Percentiles rank a stretch among this genome's conserved stretches.
These are phyloP conservation scores for Drosophila yakuba DNA, from an alignment of 1,140 invertebrate species.

Conservation along the genomic window DNA sequence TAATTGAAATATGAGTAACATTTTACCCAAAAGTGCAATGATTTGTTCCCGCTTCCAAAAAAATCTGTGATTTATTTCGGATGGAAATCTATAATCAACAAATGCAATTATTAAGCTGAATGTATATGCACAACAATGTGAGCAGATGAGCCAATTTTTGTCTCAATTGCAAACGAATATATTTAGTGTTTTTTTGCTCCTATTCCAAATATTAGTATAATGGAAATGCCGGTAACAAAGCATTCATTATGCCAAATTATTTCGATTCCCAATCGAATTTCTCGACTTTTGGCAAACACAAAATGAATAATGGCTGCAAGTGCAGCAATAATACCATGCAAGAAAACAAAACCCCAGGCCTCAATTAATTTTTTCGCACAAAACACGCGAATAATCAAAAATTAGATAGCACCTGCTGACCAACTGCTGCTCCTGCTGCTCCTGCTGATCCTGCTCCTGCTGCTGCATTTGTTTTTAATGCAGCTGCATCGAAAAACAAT, in stretches of 20 bases:
- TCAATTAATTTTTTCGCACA: slow-evolving; percentile 75
- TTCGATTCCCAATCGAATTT: slow-evolving; percentile 27
- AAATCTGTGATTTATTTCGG: too few species aligned
- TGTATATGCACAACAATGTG: too few species aligned
- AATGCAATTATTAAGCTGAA: too few species aligned
- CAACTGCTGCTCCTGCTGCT: neutral
- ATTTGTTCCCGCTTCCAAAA: too few species aligned
- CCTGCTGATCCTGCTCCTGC: slow-evolving; percentile 7
- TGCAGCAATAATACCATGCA: slow-evolving; percentile 12
- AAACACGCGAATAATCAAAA: slow-evolving; percentile 79
- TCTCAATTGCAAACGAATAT: neutral
- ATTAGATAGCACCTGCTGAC: slow-evolving; percentile 64
- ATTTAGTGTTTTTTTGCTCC: neutral
- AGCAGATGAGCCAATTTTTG: too few species aligned
- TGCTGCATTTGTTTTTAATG: slow-evolving; percentile 22
- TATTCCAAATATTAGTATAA: slow-evolving; percentile 21
- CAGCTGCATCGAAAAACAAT: slow-evolving; percentile 40
- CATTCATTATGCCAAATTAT: slow-evolving; percentile 47
- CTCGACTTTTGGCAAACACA: slow-evolving; percentile 2
- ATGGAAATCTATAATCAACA: too few species aligned
- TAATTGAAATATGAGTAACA: too few species aligned
- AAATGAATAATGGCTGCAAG: slow-evolving; percentile 31
- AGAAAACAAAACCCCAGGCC: slow-evolving; percentile 42
- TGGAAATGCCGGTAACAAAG: slow-evolving; percentile 4
- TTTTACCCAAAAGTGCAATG: too few species aligned